Percentiles rank a stretch among this genome's conserved stretches.
Conservation (phyloP, 2,113 vertebrate genomes). For the Gymnarchus niloticus region DNA sequence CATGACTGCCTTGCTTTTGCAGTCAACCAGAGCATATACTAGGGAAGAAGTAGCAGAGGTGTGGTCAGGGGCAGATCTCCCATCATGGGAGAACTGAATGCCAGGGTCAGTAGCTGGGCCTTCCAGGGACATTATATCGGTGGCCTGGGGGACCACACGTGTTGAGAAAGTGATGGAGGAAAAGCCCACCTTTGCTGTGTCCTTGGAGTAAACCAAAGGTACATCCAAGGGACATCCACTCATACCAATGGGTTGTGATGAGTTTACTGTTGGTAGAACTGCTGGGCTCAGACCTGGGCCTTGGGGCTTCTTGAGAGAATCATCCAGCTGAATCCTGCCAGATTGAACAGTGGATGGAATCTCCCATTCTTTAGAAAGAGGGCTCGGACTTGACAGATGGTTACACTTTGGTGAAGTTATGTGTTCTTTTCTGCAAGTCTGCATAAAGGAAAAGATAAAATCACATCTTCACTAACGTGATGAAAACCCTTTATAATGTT, state of each 20-base stretch:
- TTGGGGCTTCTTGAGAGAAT: conserved; percentile 25
- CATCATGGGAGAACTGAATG: conserved; percentile 6
- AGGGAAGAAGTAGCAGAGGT: neutral
- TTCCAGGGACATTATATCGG: neutral
- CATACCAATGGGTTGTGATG: conserved; percentile 27
- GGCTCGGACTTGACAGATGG: conserved; percentile 35
- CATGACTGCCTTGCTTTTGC: conserved; percentile 25
- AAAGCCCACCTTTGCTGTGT: conserved; percentile 50
- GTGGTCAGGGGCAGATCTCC: neutral
- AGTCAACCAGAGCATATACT: conserved; percentile 30
- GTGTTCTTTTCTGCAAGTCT: conserved; percentile 44
- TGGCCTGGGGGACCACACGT: conserved; percentile 46
- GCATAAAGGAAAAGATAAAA: conserved; percentile 27
- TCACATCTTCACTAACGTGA: neutral
- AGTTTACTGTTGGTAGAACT: conserved; percentile 30
- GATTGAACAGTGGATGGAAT: conserved; percentile 27
- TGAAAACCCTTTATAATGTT: neutral
- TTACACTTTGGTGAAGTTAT: conserved; percentile 46
- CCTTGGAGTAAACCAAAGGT: neutral
- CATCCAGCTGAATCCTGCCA: conserved; percentile 32
- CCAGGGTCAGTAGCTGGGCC: conserved; percentile 11
- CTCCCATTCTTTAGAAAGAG: conserved; percentile 35
- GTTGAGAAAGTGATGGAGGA: conserved; percentile 66
- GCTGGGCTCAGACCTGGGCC: conserved; percentile 28
- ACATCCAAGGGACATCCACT: conserved; percentile 8